Percentiles rank a stretch among this genome's conserved stretches.
Evolutionary conservation across 2,113 vertebrate genomes (phyloP).

Genomic region (Cephalopholis sonnerati): DNA sequence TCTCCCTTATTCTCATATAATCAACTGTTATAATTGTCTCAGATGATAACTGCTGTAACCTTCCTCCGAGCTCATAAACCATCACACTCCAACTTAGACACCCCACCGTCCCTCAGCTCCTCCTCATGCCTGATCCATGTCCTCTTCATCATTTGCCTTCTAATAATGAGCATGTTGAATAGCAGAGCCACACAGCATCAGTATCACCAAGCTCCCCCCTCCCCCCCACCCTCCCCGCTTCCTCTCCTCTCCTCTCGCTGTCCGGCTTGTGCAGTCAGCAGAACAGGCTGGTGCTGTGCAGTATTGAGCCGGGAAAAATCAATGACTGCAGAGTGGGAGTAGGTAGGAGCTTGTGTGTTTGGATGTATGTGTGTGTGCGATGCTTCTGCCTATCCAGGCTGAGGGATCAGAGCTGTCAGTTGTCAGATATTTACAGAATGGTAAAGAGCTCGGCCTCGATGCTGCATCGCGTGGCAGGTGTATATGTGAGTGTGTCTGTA

Average conservation of each 20-base stretch:
- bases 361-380: slow-evolving; percentile 22
- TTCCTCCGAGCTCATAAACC: not conserved
- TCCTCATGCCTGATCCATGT: slow-evolving; percentile 36
- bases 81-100: slow-evolving; percentile 7
- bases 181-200: slow-evolving; percentile 69
- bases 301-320: slow-evolving; percentile 81
- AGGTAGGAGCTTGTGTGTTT: slow-evolving; percentile 45
- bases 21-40: slow-evolving; percentile 14
- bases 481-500: not conserved
- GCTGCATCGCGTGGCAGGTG: slow-evolving; percentile 18
- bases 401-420: slow-evolving; percentile 59
- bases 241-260: slow-evolving; percentile 38
- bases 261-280: slow-evolving; percentile 84
- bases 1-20: not conserved
- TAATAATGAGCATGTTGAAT: slow-evolving; percentile 68
- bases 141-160: slow-evolving; percentile 59
- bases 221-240: not conserved
- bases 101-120: slow-evolving; percentile 41
- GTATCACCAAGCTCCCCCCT: slow-evolving; percentile 35
- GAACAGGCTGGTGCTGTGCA: slow-evolving; percentile 81
- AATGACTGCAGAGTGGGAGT: slow-evolving; percentile 80
- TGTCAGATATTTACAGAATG: slow-evolving; percentile 63
- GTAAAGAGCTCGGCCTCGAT: slow-evolving; percentile 32
- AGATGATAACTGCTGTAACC: slow-evolving; percentile 15
- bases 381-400: slow-evolving; percentile 52